phyloP scores from a whole-genome alignment of 2,113 vertebrate species.

The Coptodon bakossiorum region DNA sequence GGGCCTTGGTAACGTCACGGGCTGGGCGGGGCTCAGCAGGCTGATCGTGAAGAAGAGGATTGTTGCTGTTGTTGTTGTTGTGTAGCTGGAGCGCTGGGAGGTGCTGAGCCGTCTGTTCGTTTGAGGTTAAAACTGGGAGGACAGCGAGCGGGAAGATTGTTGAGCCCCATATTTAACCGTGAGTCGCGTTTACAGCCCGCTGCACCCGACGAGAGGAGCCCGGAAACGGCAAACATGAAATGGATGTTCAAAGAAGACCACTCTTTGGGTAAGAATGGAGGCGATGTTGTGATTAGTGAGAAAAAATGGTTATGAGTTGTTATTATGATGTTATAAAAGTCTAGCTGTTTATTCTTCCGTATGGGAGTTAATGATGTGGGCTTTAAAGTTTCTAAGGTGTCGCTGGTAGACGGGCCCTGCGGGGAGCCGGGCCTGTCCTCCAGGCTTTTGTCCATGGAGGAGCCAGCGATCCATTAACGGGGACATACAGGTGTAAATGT shows the following conservation, averaged over 20 bases:
- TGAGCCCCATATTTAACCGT: neutral
- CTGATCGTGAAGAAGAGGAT: neutral
- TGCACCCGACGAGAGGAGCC: neutral
- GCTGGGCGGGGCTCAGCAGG: neutral
- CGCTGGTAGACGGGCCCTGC: neutral
- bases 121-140: neutral
- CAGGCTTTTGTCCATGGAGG: neutral
- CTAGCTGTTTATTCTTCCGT: accelerated
- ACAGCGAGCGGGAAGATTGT: neutral
- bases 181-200: neutral
- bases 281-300: accelerated
- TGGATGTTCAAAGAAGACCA: conserved; percentile 99
- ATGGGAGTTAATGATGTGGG: accelerated
- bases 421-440: neutral
- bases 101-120: too few relatives aligned
- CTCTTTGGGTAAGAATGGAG: conserved; percentile 81
- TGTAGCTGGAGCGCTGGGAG: neutral
- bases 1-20: neutral
- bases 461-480: neutral
- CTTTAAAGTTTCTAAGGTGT: neutral
- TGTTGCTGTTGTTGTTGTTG: conserved; percentile 23
- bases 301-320: neutral
- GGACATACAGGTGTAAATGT: neutral
- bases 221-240: conserved; percentile 80
- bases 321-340: neutral